A percentile compares a stretch with the other conserved stretches of the same genome.
These are phyloP conservation scores for Laspeyria flexula DNA, from an alignment of 2,888 invertebrate species.

Conservation along the genomic window DNA sequence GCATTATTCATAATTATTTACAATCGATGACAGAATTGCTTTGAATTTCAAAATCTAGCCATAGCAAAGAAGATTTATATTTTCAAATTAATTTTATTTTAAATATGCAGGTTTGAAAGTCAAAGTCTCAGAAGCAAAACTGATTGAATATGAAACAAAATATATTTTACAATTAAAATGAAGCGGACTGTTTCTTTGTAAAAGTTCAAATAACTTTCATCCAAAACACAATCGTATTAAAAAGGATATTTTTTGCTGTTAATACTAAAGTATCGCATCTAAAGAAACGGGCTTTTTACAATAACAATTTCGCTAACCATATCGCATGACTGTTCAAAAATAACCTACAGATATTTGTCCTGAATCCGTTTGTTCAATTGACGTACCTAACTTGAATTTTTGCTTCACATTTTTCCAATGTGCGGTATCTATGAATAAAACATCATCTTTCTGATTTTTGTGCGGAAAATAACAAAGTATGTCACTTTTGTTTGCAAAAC, in stretches of 20 bases:
- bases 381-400: conserved; percentile 13
- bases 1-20: neutral
- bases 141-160: too few relatives aligned
- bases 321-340: neutral
- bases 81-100: too few relatives aligned
- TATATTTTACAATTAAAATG: too few relatives aligned
- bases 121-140: too few relatives aligned
- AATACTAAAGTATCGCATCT: too few relatives aligned
- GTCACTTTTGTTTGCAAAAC: conserved; percentile 12
- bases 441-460: conserved; percentile 12
- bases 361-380: conserved; percentile 21
- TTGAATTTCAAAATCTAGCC: too few relatives aligned
- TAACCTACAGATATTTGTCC: conserved; percentile 9
- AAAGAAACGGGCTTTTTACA: neutral
- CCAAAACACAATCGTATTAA: too few relatives aligned
- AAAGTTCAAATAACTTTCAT: too few relatives aligned
- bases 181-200: too few relatives aligned
- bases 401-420: conserved; percentile 6
- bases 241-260: too few relatives aligned
- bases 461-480: conserved; percentile 7
- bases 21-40: neutral
- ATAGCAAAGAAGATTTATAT: too few relatives aligned
- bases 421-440: conserved; percentile 13
- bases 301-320: neutral
- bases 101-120: too few relatives aligned